Conservation (phyloP, 2,797 vertebrate genomes). For the Eremophila alpestris region DNA sequence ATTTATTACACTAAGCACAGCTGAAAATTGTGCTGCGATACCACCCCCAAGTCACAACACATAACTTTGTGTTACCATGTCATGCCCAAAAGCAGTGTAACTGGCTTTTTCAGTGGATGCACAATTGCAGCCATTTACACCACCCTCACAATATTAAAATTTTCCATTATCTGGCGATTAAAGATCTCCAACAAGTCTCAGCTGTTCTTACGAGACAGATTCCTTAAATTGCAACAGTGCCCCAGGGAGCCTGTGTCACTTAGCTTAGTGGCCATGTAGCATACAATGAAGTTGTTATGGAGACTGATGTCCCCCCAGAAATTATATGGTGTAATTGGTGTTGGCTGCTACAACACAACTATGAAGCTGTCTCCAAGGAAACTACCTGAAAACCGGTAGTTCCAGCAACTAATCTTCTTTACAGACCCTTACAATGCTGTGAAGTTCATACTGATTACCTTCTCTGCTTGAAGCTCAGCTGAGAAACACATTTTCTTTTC, state of each 20-base stretch:
- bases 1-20: neutral
- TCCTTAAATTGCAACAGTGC: neutral
- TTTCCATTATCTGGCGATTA: neutral
- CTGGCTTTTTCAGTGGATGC: neutral
- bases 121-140: neutral
- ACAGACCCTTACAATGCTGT: constrained; percentile 23
- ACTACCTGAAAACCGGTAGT: constrained; percentile 43
- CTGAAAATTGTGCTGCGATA: neutral
- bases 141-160: neutral
- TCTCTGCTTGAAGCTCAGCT: constrained; percentile 18
- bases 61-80: neutral
- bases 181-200: neutral
- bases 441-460: constrained; percentile 40
- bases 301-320: constrained; percentile 59
- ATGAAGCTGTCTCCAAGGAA: constrained; percentile 66
- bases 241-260: neutral
- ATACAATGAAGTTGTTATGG: constrained; percentile 62
- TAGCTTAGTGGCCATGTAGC: neutral
- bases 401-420: constrained; percentile 45
- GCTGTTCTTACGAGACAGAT: neutral
- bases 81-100: neutral
- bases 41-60: neutral
- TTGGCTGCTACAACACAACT: constrained; percentile 49
- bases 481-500: neutral
- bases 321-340: constrained; percentile 68